Evolutionary conservation across 2,888 invertebrate genomes (phyloP).

Genomic region (Phaedon cochleariae): DNA sequence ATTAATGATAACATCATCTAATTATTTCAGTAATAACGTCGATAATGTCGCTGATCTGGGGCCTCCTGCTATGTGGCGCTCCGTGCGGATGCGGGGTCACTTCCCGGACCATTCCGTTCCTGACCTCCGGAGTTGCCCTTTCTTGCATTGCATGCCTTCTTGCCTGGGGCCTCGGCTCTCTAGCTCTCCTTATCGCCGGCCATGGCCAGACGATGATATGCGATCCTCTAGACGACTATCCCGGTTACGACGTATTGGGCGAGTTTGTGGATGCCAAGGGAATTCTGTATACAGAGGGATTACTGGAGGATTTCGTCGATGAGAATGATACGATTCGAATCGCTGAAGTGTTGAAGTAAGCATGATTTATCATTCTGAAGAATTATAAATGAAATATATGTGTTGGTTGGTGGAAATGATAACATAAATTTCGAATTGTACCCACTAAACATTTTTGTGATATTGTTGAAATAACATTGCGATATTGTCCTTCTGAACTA

Average conservation of each 20-base stretch:
- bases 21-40: conserved; percentile 59
- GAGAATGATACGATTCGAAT: conserved; percentile 28
- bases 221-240: conserved; percentile 74
- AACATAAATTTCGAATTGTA: too few species aligned
- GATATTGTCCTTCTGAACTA: too few species aligned
- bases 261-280: conserved; percentile 75
- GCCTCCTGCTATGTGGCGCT: conserved; percentile 63
- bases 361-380: neutral
- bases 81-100: conserved; percentile 60
- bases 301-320: conserved; percentile 61
- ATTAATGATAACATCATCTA: neutral
- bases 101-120: conserved; percentile 55
- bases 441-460: too few species aligned
- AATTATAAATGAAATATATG: too few species aligned
- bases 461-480: too few species aligned
- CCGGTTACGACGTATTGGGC: conserved; percentile 71
- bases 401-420: too few species aligned
- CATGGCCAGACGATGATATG: conserved; percentile 77
- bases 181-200: conserved; percentile 69
- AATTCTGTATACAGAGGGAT: conserved; percentile 67
- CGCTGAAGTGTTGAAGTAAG: conserved; percentile 43
- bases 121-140: conserved; percentile 64
- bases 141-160: conserved; percentile 68
- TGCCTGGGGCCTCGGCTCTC: conserved; percentile 71
- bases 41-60: conserved; percentile 64